phyloP scores from a whole-genome alignment of 2,113 vertebrate species.

The Eleginops maclovinus region DNA sequence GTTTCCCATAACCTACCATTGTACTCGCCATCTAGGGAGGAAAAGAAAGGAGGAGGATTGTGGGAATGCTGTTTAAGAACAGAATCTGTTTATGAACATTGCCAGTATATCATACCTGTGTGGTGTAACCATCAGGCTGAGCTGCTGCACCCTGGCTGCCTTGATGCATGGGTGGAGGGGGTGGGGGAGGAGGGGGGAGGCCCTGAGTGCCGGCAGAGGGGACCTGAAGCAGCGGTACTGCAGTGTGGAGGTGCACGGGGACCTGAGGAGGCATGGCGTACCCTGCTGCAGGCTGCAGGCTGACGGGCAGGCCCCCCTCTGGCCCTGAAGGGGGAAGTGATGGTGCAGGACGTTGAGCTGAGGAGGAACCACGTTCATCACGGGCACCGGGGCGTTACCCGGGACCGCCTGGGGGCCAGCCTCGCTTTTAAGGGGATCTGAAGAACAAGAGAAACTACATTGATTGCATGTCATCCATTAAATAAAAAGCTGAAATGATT shows the following conservation, averaged over 20 bases:
- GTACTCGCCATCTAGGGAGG: constrained; percentile 83
- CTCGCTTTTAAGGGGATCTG: constrained; percentile 90
- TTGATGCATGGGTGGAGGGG: constrained; percentile 94
- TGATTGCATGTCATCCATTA: background rate
- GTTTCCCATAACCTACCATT: constrained; percentile 81
- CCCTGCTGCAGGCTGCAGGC: constrained; percentile 86
- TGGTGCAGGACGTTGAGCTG: constrained; percentile 86
- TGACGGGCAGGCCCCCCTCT: constrained; percentile 85
- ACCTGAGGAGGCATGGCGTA: constrained; percentile 88
- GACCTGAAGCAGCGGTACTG: constrained; percentile 90
- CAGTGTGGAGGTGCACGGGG: constrained; percentile 90
- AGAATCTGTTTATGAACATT: no score
- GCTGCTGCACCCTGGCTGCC: constrained; percentile 84
- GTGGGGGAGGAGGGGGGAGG: constrained; percentile 94
- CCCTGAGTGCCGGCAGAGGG: constrained; percentile 90
- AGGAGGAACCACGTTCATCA: constrained; percentile 84
- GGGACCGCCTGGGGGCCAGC: constrained; percentile 84
- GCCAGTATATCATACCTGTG: constrained; percentile 84
- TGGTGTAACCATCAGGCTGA: constrained; percentile 86
- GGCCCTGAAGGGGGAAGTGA: constrained; percentile 83
- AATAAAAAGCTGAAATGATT: background rate
- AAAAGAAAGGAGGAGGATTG: background rate
- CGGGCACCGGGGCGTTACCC: constrained; percentile 86
- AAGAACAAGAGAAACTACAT: constrained; percentile 39
- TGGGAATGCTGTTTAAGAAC: no score